Conservation (phyloP, 2,888 invertebrate genomes). For the Tupiocoris notatus region DNA sequence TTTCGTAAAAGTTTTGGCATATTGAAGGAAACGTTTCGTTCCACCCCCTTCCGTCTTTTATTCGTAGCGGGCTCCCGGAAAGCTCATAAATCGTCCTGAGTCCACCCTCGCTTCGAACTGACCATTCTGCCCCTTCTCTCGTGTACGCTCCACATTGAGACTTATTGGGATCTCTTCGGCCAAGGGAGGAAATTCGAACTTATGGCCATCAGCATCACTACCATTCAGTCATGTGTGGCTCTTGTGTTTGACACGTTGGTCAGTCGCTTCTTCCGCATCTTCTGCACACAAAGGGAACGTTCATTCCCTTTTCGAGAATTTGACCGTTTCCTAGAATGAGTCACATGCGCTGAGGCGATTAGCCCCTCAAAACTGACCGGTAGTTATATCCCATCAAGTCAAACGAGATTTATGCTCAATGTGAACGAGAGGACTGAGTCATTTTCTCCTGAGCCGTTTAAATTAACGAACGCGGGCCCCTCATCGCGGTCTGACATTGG, state of each 20-base stretch:
- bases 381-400: constrained; percentile 39
- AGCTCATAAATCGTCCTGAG: constrained; percentile 14
- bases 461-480: background rate
- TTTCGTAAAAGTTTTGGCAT: constrained; percentile 8
- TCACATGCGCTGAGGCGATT: background rate
- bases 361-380: constrained; percentile 29
- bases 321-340: background rate
- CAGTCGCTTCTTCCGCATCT: background rate
- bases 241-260: constrained; percentile 29
- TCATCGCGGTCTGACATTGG: too few species aligned
- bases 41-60: background rate
- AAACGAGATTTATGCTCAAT: constrained; percentile 30
- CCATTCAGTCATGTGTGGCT: background rate
- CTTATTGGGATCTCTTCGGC: constrained; percentile 16
- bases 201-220: background rate
- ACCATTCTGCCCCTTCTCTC: background rate
- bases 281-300: background rate
- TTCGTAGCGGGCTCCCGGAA: background rate
- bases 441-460: constrained; percentile 7
- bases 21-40: constrained; percentile 19
- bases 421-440: constrained; percentile 11
- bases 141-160: background rate
- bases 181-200: background rate
- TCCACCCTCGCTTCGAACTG: background rate
- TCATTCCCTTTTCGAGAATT: background rate